Base-by-base conservation (phyloP, 2,113 vertebrate species). In the Catagonus wagneri region DNA sequence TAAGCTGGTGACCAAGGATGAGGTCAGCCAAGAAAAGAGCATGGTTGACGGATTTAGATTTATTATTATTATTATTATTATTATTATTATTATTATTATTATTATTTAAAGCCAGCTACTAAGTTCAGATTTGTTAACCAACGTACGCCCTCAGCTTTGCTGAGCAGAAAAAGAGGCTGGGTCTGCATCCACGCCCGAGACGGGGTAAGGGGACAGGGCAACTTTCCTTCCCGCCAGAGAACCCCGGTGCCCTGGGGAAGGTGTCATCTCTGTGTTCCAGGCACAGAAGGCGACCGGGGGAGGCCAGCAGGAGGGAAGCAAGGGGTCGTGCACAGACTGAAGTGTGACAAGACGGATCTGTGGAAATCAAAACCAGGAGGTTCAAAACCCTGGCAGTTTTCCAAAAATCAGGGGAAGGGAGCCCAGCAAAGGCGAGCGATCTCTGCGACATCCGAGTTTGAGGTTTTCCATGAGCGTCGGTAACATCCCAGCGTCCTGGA, bases 271-370 rank as follows among this genome's bases (percentile, higher is more conserved):
- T 32, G 36, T 54, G 69, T 19, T 4, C 34, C 29, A 9, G 44
- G 10, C 27, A n/a, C 19, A 0, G 65, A 25, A 54, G 6, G 2
- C 0, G 13, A 36, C 5, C 1, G 7, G 6, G 36, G 17, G 16
- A 3, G 25, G 74, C 1, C 29, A 17, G 58, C 2, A 13, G 22
- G 8, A 72, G 13, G 3, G 13, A 65, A 72, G 25, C 4, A 0
- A 2, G 1, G 29, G 27, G 56, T 3, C 7, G 1, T 6, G 5
- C 6, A 0, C 14, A 50, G 27, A 34, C 23, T 0, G 12, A 16
- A 36, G 6, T 15, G 25, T 15, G 36, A 29, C 9, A 58, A n/a
- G 63, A 27, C 19, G n/a, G 22, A 1, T 36, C 29, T 25, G 25
- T 10, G 1, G 4, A 3, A 22, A 19, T 11, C 13, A 6, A 76